Evolutionary conservation across 2,797 vertebrate species (phyloP).

Genomic region (Chrysocyon brachyurus): DNA sequence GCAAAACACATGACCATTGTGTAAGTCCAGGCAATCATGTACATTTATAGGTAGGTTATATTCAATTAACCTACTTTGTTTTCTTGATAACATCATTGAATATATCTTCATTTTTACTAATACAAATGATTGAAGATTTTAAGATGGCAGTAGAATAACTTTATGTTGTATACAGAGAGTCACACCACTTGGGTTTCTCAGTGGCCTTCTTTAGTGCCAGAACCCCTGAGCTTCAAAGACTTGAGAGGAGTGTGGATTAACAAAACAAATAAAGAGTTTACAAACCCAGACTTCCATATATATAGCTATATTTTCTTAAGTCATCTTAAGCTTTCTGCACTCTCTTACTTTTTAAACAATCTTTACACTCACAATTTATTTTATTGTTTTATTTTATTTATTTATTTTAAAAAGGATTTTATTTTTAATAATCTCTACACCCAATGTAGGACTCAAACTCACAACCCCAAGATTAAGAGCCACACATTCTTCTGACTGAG

Average conservation of each 20-base stretch:
- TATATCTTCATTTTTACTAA: constrained; percentile 52
- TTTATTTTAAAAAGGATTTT: not conserved
- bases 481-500: not conserved
- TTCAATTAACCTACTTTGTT: constrained; percentile 45
- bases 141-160: not conserved
- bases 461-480: not conserved
- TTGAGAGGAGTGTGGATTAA: not conserved
- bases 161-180: not conserved
- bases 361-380: not conserved
- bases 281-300: not conserved
- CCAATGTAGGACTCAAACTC: not conserved
- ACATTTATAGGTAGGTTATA: constrained; percentile 38
- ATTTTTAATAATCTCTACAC: not conserved
- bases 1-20: constrained; percentile 40
- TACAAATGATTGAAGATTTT: constrained; percentile 56
- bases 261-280: not conserved
- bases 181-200: not conserved
- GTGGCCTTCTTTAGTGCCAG: not conserved
- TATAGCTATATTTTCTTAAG: not conserved
- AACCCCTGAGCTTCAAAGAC: not conserved
- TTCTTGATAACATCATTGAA: constrained; percentile 42
- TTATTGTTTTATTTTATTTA: no score
- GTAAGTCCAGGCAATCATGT: not conserved
- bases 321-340: not conserved
- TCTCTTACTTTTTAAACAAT: constrained; percentile 28